Percentiles rank a stretch among this genome's conserved stretches.
phyloP scores from a whole-genome alignment of 2,113 vertebrate genomes.

The Phylloscopus trochilus region DNA sequence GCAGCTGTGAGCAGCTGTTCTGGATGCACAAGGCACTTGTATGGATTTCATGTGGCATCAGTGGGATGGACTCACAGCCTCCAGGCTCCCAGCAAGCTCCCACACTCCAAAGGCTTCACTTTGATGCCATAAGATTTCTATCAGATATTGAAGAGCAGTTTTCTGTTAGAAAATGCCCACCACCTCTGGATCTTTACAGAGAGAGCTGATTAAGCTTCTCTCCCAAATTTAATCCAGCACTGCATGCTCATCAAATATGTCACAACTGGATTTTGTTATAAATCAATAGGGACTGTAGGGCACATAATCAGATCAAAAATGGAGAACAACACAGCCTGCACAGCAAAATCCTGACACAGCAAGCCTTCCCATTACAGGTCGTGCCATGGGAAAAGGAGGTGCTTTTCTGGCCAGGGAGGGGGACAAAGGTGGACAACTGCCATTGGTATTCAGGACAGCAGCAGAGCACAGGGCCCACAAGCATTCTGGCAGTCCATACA shows the following conservation, averaged over 20 bases:
- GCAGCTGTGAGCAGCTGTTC: neutral
- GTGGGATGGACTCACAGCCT: neutral
- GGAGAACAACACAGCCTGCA: neutral
- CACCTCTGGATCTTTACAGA: neutral
- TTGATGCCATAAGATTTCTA: rapidly evolving
- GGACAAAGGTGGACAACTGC: neutral
- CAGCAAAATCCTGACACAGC: neutral
- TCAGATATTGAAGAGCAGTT: neutral
- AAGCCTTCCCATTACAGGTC: neutral
- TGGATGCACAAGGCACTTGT: neutral
- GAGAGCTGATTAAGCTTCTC: neutral
- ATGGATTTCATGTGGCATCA: neutral
- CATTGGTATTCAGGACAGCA: neutral
- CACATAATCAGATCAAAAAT: neutral
- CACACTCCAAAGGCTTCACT: neutral
- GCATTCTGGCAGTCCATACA: neutral
- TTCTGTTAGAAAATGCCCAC: neutral
- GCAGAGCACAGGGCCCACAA: neutral
- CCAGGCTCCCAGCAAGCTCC: neutral
- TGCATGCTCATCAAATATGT: neutral
- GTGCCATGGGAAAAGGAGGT: neutral
- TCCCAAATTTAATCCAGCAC: neutral
- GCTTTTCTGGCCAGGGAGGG: neutral
- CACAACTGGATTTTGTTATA: neutral
- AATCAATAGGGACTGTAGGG: neutral